Percentiles rank a stretch among this genome's conserved stretches.
Conservation (phyloP, 2,113 vertebrate genomes). For the Heterochromis multidens region DNA sequence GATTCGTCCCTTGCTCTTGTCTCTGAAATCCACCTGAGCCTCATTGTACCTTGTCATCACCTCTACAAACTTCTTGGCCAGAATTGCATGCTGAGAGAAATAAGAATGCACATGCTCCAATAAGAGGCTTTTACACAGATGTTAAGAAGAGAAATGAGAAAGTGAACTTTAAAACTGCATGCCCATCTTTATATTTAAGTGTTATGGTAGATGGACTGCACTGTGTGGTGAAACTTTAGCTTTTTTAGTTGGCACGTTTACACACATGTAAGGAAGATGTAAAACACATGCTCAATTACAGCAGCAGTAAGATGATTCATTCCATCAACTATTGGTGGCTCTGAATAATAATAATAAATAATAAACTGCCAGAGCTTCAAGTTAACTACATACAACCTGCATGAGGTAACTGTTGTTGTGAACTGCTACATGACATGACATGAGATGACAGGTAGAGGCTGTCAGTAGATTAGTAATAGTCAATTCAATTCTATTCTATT, state of each 20-base stretch:
- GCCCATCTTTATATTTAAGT: not conserved
- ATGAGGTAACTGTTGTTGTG: not conserved
- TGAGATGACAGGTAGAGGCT: too few relatives aligned
- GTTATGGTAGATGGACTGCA: not conserved
- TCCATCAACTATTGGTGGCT: too few relatives aligned
- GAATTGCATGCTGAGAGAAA: constrained; percentile 81
- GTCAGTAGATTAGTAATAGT: too few relatives aligned
- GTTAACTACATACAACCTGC: not conserved
- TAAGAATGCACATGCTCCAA: not conserved
- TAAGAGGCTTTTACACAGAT: not conserved
- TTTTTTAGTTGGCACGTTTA: not conserved
- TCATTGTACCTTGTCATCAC: constrained; percentile 95
- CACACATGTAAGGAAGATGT: not conserved
- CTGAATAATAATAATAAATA: too few relatives aligned
- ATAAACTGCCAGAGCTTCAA: not conserved
- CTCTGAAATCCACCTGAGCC: constrained; percentile 89
- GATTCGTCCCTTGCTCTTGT: constrained; percentile 92
- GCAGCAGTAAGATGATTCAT: not conserved
- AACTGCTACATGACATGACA: not conserved
- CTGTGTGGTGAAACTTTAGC: too few relatives aligned
- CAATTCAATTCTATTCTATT: too few relatives aligned
- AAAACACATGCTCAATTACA: not conserved
- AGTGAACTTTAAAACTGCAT: not conserved
- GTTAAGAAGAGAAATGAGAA: too few relatives aligned
- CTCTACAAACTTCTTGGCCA: constrained; percentile 91